Evolutionary conservation across 1,140 invertebrate genomes (phyloP).

Genomic region (Bombus superbus): DNA sequence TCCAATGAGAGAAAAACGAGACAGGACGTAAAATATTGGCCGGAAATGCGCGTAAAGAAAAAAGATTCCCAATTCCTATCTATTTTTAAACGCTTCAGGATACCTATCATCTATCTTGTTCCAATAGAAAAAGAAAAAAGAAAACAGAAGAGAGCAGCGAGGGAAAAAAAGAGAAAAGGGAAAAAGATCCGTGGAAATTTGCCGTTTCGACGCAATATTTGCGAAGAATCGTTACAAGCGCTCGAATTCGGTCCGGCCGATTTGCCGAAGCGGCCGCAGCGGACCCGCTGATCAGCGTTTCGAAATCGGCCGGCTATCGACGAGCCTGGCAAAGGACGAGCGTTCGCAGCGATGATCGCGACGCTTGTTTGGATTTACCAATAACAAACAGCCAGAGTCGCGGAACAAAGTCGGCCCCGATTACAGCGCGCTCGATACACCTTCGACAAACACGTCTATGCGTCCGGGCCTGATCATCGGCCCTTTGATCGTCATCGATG

Average conservation of each 20-base stretch:
- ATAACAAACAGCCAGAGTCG: slow-evolving; percentile 40
- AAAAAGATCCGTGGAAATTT: background rate
- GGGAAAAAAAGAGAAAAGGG: background rate
- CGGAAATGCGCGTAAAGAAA: too few relatives aligned
- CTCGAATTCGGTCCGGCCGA: background rate
- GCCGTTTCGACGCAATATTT: slow-evolving; percentile 12
- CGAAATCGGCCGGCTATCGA: slow-evolving; percentile 1
- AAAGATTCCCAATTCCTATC: too few relatives aligned
- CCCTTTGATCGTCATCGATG: slow-evolving; percentile 24
- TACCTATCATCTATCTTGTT: background rate
- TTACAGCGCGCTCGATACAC: slow-evolving; percentile 3
- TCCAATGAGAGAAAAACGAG: too few relatives aligned
- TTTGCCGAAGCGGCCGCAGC: slow-evolving; percentile 32
- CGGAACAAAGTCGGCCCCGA: slow-evolving; percentile 12
- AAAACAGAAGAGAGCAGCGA: too few relatives aligned
- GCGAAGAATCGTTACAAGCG: slow-evolving; percentile 4
- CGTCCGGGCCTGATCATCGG: background rate
- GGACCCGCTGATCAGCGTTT: slow-evolving; percentile 15
- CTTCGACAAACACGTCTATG: slow-evolving; percentile 22
- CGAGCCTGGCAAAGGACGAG: slow-evolving; percentile 27
- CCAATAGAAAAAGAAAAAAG: background rate
- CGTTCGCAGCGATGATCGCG: slow-evolving; percentile 24
- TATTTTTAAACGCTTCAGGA: too few relatives aligned
- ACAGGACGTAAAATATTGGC: too few relatives aligned
- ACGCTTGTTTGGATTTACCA: slow-evolving; percentile 44